phyloP scores from a whole-genome alignment of 2,113 vertebrate genomes.

The Chloroceryle aenea region DNA sequence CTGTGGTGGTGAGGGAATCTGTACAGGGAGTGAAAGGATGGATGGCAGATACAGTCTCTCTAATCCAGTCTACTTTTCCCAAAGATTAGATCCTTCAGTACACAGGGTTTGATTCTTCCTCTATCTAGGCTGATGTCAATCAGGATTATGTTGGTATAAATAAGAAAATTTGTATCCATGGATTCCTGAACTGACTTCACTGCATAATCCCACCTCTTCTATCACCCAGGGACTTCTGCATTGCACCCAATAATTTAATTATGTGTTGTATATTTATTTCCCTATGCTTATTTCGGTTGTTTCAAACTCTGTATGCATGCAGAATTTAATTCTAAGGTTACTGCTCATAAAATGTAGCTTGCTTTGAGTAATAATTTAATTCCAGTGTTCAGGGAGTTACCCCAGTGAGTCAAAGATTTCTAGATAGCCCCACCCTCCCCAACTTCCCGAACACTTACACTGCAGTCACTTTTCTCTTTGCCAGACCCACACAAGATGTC shows the following conservation, averaged over 20 bases:
- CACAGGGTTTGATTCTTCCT: slow-evolving; percentile 35
- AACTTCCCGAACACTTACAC: slow-evolving; percentile 70
- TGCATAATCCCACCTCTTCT: slow-evolving; percentile 14
- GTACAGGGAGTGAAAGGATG: background rate
- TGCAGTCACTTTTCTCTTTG: slow-evolving; percentile 55
- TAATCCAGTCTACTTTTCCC: slow-evolving; percentile 46
- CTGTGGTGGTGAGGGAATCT: background rate
- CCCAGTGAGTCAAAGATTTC: slow-evolving; percentile 78
- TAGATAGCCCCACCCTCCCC: slow-evolving; percentile 74
- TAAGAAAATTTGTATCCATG: slow-evolving; percentile 18
- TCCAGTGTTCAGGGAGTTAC: slow-evolving; percentile 71
- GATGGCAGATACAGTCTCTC: background rate
- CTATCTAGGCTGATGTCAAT: slow-evolving; percentile 28
- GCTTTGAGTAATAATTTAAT: slow-evolving; percentile 65
- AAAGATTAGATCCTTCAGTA: slow-evolving; percentile 40
- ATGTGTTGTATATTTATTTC: background rate
- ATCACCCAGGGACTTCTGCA: background rate
- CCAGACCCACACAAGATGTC: slow-evolving; percentile 65
- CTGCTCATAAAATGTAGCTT: background rate
- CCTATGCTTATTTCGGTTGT: background rate
- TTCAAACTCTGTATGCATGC: background rate
- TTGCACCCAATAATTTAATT: slow-evolving; percentile 16
- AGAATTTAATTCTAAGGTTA: background rate
- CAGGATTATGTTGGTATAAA: slow-evolving; percentile 40
- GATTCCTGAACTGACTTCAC: background rate